Base-by-base conservation (phyloP, 2,113 vertebrate species). In the Gymnogyps californianus region DNA sequence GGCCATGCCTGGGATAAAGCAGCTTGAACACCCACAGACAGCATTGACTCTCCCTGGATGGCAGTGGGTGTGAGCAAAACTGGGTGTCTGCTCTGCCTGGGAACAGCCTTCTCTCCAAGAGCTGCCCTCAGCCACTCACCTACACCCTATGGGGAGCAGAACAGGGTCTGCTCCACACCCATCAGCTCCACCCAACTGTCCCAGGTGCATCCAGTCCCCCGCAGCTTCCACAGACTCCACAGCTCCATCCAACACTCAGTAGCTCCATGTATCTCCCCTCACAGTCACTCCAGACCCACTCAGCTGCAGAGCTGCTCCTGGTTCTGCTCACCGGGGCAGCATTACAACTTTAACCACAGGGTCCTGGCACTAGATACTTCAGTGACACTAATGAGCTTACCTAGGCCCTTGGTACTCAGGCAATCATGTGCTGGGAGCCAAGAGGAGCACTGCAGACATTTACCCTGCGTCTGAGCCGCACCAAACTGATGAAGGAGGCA, bases 381-480 rank as follows among this genome's bases (percentile, higher is more conserved):
- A 11, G 4, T 7, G 19, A 29, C 2, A 0, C 31, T 16, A 34
- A 20, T 0, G 13, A 52, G 61, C 18, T 78, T 5, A 7, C 20
- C 26, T 3, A 7, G 29, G 2, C 54, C 51, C 38, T 2, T 1
- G 32, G 42, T 32, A 24, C 75, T 32, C 36, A 7, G 25, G 36
- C 38, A 31, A 19, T 21, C 6, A 0, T 2, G 8, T 19, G 24
- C 38, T 13, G 36, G 28, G 40, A 71, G 34, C 80, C 38, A 20
- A 32, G 42, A 67, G 36, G 47, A 76, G 47, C 88, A 7, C 25
- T 22, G 52, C 34, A 74, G n/a, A 21, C 13, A 8, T 12, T 40
- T 5, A 21, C 49, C 22, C 25, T 3, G 3, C 2, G 1, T 15
- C 54, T 25, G 66, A 69, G 49, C 49, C 24, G 26, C 42, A 38